Evolutionary conservation across 2,888 invertebrate species (phyloP).

Genomic region (Ornithoptera alexandrae): DNA sequence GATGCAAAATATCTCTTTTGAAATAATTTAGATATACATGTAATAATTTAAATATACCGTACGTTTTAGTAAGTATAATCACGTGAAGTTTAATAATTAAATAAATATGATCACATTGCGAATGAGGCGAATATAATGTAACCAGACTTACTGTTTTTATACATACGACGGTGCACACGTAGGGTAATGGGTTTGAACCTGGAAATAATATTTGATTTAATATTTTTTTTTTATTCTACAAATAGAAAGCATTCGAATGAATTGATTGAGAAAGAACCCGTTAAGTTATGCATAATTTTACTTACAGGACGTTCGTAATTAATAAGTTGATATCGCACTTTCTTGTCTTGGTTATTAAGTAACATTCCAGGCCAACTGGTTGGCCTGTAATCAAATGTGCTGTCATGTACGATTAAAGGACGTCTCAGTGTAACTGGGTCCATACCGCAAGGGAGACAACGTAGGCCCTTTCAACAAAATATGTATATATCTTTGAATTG

Average conservation of each 20-base stretch:
- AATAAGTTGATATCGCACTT: constrained; percentile 68
- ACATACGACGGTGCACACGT: constrained; percentile 59
- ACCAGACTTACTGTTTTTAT: constrained; percentile 32
- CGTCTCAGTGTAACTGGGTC: constrained; percentile 66
- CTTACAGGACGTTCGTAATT: constrained; percentile 65
- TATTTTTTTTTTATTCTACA: background rate
- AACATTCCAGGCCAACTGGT: constrained; percentile 72
- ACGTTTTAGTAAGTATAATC: no score
- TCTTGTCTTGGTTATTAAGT: constrained; percentile 69
- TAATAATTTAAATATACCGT: no score
- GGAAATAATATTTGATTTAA: constrained; percentile 33
- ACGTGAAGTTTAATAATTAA: no score
- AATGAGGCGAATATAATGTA: background rate
- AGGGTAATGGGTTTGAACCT: constrained; percentile 62
- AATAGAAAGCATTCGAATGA: background rate
- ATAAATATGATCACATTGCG: no score
- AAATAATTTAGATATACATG: no score
- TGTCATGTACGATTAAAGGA: constrained; percentile 69
- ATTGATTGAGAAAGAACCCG: no score
- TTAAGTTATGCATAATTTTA: constrained; percentile 10
- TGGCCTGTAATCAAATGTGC: constrained; percentile 71
- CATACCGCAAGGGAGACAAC: constrained; percentile 65
- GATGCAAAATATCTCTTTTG: no score
- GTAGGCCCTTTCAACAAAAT: constrained; percentile 48
- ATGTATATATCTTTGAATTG: background rate